A percentile compares a stretch with the other conserved stretches of the same genome.
Evolutionary conservation across 2,113 vertebrate species (phyloP).

Genomic region (Astatoreochromis straeleni): DNA sequence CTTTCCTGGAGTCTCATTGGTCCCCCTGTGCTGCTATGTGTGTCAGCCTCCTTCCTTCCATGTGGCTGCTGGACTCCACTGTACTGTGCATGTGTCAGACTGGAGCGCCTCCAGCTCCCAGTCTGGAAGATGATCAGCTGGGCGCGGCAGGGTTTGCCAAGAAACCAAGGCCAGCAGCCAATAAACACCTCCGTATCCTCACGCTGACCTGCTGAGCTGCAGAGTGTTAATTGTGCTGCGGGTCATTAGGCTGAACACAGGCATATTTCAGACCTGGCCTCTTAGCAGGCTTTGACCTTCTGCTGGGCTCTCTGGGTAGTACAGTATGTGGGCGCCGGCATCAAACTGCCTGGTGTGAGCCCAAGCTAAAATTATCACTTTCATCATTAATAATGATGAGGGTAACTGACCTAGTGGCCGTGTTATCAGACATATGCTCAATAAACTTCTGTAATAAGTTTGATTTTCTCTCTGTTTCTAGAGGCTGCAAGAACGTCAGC

Average conservation of each 20-base stretch:
- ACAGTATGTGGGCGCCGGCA: neutral
- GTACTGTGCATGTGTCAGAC: slow-evolving; percentile 47
- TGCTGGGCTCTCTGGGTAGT: slow-evolving; percentile 36
- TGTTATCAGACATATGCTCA: neutral
- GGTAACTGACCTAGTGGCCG: slow-evolving; percentile 35
- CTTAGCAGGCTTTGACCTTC: slow-evolving; percentile 25
- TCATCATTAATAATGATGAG: slow-evolving; percentile 38
- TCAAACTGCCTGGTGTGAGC: slow-evolving; percentile 19
- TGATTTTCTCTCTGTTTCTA: neutral
- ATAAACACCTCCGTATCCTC: slow-evolving; percentile 46
- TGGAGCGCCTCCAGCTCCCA: slow-evolving; percentile 50
- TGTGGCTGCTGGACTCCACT: slow-evolving; percentile 11
- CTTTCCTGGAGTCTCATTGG: slow-evolving; percentile 5
- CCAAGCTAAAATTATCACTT: slow-evolving; percentile 25
- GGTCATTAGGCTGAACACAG: slow-evolving; percentile 58
- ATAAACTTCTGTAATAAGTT: neutral
- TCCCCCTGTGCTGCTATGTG: slow-evolving; percentile 18
- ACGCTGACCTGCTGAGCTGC: slow-evolving; percentile 38
- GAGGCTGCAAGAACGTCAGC: neutral
- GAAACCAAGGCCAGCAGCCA: slow-evolving; percentile 42
- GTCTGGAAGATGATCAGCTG: slow-evolving; percentile 62
- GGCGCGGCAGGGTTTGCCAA: neutral
- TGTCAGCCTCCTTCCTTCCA: slow-evolving; percentile 32
- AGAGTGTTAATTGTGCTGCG: slow-evolving; percentile 63
- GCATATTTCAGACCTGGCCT: slow-evolving; percentile 43